Evolutionary conservation across 2,888 invertebrate species (phyloP).

Genomic region (Spatulosminthurus flaviceps): DNA sequence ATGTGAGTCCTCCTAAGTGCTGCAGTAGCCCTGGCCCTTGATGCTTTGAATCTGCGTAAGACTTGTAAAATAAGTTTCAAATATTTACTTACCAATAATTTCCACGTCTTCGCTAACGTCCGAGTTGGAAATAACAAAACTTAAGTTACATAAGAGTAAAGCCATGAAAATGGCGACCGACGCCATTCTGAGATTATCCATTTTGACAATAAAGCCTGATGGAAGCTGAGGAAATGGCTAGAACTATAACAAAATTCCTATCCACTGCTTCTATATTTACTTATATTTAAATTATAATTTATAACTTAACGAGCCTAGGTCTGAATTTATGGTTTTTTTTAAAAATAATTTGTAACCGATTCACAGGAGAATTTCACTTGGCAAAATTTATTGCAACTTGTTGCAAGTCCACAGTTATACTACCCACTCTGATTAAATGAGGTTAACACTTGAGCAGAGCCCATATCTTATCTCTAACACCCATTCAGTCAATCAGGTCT

Average conservation of each 20-base stretch:
- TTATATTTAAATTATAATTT: too few species aligned
- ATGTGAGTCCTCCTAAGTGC: too few species aligned
- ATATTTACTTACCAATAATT: slow-evolving; percentile 31
- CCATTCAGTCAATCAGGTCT: slow-evolving; percentile 12
- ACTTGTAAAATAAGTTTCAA: not conserved
- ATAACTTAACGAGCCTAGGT: not conserved
- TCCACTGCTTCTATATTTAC: not conserved
- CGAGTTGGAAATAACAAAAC: not conserved
- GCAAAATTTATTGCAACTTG: not conserved
- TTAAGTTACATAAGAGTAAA: not conserved
- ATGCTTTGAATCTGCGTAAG: not conserved
- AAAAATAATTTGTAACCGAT: not conserved
- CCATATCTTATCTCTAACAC: slow-evolving; percentile 33
- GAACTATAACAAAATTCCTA: not conserved
- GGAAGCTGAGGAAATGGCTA: too few species aligned
- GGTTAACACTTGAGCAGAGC: slow-evolving; percentile 30
- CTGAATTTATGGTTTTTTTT: too few species aligned
- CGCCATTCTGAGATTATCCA: not conserved
- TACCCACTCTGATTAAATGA: slow-evolving; percentile 6
- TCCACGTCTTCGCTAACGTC: slow-evolving; percentile 26
- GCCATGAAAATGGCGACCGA: not conserved
- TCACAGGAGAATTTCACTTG: not conserved
- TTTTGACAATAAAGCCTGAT: not conserved
- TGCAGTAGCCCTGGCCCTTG: too few species aligned
- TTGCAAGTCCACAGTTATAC: not conserved